Evolutionary conservation across 2,797 vertebrate species (phyloP), one percentile per base, ranked within the genome.

Genomic region (Bradypodion pumilum): DNA sequence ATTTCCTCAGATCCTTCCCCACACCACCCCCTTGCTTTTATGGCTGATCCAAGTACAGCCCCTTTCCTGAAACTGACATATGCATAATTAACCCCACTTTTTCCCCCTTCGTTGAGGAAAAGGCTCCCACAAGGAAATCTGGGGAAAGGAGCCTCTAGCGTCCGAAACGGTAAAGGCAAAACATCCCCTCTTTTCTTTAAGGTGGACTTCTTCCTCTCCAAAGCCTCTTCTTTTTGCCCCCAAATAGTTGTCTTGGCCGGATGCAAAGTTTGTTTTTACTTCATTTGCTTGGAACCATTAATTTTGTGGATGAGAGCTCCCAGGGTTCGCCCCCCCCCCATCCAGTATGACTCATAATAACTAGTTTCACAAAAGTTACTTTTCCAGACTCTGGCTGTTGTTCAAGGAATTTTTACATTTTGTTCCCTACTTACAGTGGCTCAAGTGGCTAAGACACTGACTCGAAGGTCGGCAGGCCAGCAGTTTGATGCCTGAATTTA

Each of bases 61-160:
- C 97, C 97, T 95, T 97, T 97, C 95, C 95, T 96, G 94, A 94
- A 94, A 93, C 94, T 93, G 91, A 94, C 95, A 95, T 93, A 94
- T 92, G 95, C 94, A 94, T 96, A 96, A 96, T 96, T 95, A 95
- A 95, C 89, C 93, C 93, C 95, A 95, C 92, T 95, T 96, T 95
- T 94, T 73, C 90, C 15, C 25, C 7, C 74, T 87, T 87, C 37
- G 87, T 86, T 81, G 88, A 83, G 56, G 35, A 91, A 91, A 94
- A 94, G 77, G 90, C 94, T 87, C 70, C 86, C n/a, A 81, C n/a
- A 81, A n/a, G 52, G 68, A 81, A 75, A 75, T 81, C 40, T 84
- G 90, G 93, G 89, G 93, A 86, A 78, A 89, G 94, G 65, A 89
- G 95, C 96, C 96, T 93, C 96, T 95, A 95, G 96, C 91, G 96